Percentiles rank a stretch among this genome's conserved stretches.
These are phyloP conservation scores for Papilio glaucus DNA, from an alignment of 1,140 invertebrate species.

Conservation along the genomic window DNA sequence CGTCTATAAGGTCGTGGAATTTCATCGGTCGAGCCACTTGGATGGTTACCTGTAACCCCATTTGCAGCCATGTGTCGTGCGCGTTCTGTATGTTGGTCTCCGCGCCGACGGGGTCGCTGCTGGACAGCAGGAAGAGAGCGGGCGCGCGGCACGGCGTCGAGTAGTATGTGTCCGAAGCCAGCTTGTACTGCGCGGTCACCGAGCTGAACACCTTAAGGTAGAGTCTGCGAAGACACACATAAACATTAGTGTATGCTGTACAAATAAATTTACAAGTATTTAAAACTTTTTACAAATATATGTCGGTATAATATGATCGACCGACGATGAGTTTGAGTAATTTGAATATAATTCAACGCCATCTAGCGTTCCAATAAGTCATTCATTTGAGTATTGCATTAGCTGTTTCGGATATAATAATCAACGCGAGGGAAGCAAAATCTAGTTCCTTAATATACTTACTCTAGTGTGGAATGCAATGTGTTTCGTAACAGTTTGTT, in stretches of 20 bases:
- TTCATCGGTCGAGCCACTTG: too few species aligned
- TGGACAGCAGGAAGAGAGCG: conserved; percentile 91
- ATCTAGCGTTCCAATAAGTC: too few species aligned
- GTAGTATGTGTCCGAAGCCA: conserved; percentile 91
- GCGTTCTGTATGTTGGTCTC: conserved; percentile 86
- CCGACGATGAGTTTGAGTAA: too few species aligned
- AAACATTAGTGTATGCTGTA: too few species aligned
- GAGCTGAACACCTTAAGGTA: conserved; percentile 89
- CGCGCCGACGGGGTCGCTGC: conserved; percentile 90
- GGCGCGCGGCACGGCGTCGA: conserved; percentile 88
- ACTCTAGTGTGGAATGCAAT: conserved; percentile 88
- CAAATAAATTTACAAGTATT: too few species aligned
- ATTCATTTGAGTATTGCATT: too few species aligned
- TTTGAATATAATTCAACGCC: too few species aligned
- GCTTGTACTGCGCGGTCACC: conserved; percentile 90
- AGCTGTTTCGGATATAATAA: too few species aligned
- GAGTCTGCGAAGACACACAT: conserved; percentile 77
- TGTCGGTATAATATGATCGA: too few species aligned
- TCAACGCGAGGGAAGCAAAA: too few species aligned
- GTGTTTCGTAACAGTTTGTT: conserved; percentile 87
- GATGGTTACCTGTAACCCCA: conserved; percentile 86
- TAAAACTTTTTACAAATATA: too few species aligned
- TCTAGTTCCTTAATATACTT: conserved; percentile 69
- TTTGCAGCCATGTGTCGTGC: conserved; percentile 86
- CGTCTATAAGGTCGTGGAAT: too few species aligned